Conservation (phyloP, 2,797 vertebrate genomes). For the Falco rusticolus region DNA sequence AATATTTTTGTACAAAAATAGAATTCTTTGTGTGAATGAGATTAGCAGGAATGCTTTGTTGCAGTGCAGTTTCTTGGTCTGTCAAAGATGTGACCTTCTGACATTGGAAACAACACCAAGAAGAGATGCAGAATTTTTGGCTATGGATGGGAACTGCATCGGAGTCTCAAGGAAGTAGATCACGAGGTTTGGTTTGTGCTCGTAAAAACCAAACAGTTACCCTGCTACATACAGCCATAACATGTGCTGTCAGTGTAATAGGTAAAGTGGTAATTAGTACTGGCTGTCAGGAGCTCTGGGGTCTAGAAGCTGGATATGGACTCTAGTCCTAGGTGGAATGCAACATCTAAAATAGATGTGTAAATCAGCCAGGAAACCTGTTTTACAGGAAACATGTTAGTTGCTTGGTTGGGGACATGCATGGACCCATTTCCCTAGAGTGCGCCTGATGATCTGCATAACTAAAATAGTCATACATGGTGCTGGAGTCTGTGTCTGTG, state of each 20-base stretch:
- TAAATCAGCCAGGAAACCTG: neutral
- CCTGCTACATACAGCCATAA: neutral
- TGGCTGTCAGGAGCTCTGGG: neutral
- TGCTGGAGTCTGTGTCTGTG: neutral
- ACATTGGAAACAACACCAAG: neutral
- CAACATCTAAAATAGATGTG: neutral
- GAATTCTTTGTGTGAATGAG: conserved; percentile 8
- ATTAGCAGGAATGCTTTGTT: neutral
- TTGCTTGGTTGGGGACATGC: neutral
- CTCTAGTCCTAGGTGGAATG: neutral
- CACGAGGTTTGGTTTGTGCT: neutral
- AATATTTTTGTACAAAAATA: conserved; percentile 9
- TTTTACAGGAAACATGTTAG: neutral
- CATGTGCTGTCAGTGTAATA: neutral
- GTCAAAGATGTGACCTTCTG: neutral
- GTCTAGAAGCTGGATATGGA: neutral
- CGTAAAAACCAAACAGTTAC: neutral
- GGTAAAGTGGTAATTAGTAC: neutral
- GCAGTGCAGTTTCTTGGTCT: neutral
- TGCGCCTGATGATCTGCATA: accelerated
- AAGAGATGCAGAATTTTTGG: neutral
- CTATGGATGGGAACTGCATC: neutral
- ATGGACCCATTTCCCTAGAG: neutral
- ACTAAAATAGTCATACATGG: neutral
- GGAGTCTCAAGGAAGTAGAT: neutral